phyloP scores from a whole-genome alignment of 2,797 vertebrate species.

The Limnodromus scolopaceus region DNA sequence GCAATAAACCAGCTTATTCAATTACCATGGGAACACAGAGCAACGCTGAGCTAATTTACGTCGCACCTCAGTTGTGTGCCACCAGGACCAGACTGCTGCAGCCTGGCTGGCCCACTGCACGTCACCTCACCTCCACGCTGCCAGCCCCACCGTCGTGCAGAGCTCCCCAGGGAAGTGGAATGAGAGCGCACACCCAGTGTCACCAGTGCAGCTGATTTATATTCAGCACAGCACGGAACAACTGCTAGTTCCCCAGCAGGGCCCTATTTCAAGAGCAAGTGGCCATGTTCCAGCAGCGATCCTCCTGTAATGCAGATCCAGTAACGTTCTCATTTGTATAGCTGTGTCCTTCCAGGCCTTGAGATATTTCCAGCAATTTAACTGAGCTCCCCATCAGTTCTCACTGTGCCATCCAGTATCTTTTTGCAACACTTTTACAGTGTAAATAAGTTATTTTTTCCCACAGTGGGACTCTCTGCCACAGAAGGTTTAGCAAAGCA shows the following conservation, averaged over 20 bases:
- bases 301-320: background rate
- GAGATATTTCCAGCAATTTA: background rate
- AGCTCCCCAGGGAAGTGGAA: fast-evolving
- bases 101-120: background rate
- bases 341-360: background rate
- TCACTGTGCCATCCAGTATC: background rate
- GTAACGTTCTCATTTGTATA: background rate
- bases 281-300: background rate
- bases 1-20: background rate
- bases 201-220: background rate
- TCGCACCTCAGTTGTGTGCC: background rate
- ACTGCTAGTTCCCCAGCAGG: background rate
- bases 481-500: background rate
- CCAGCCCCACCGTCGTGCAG: fast-evolving
- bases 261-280: background rate
- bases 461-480: background rate
- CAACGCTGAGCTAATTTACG: background rate
- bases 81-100: background rate
- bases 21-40: background rate
- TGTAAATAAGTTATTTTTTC: background rate
- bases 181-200: fast-evolving
- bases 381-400: background rate
- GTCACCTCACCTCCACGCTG: fast-evolving
- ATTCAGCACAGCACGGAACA: background rate
- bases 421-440: background rate